Conservation (phyloP, 2,113 vertebrate genomes). For the Nannobrachium achirus region DNA sequence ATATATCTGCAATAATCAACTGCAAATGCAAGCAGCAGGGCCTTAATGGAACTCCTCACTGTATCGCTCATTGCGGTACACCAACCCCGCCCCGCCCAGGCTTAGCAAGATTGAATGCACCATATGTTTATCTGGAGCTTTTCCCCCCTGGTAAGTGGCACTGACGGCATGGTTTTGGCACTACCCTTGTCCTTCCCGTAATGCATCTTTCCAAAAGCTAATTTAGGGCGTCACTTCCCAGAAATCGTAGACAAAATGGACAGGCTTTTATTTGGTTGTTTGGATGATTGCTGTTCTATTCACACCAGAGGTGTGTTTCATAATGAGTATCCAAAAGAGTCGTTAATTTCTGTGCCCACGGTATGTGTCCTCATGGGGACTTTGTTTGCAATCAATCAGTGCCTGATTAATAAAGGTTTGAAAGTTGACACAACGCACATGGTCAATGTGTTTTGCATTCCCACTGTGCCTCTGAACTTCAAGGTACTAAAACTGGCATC, state of each 20-base stretch:
- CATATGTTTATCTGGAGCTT: constrained; percentile 72
- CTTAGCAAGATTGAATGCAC: constrained; percentile 71
- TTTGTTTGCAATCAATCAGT: not conserved
- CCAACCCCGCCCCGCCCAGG: constrained; percentile 49
- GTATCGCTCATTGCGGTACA: constrained; percentile 56
- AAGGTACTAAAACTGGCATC: constrained; percentile 9
- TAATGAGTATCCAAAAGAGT: constrained; percentile 16
- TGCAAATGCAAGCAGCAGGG: constrained; percentile 64
- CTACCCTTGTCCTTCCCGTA: constrained; percentile 56
- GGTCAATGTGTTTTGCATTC: not conserved
- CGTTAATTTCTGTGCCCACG: not conserved
- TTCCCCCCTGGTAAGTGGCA: constrained; percentile 58
- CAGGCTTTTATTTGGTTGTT: constrained; percentile 33
- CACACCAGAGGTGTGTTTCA: constrained; percentile 14
- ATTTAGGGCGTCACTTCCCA: constrained; percentile 55
- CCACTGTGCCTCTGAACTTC: not conserved
- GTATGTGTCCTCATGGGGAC: not conserved
- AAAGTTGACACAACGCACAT: not conserved
- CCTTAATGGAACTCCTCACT: constrained; percentile 67
- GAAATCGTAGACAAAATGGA: constrained; percentile 34
- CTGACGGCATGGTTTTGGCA: constrained; percentile 64
- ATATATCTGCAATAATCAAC: constrained; percentile 67
- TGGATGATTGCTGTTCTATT: constrained; percentile 28
- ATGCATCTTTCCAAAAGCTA: constrained; percentile 66
- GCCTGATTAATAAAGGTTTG: not conserved